Percentiles rank a stretch among this genome's conserved stretches.
These are phyloP conservation scores for Puma concolor DNA, from an alignment of 2,113 vertebrate species.

Conservation along the genomic window DNA sequence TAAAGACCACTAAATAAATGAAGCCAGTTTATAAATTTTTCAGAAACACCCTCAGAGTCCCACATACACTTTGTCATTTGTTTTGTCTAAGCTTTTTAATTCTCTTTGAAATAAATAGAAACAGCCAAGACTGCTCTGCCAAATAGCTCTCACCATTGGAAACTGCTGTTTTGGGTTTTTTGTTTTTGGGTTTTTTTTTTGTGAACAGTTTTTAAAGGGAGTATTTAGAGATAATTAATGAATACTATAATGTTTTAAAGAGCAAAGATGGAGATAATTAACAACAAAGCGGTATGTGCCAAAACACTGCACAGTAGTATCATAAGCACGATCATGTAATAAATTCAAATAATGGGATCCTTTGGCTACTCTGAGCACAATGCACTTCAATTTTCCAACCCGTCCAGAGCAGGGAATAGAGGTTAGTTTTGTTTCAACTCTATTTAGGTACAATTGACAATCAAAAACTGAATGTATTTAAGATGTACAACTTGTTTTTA, in stretches of 20 bases:
- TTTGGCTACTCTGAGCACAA: neutral
- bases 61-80: constrained; percentile 4
- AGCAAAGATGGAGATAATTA: neutral
- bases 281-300: neutral
- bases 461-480: neutral
- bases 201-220: neutral
- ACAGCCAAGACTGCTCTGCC: neutral
- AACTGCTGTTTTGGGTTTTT: neutral
- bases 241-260: neutral
- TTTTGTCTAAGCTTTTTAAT: constrained; percentile 22
- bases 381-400: neutral
- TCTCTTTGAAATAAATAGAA: constrained; percentile 41
- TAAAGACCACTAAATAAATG: constrained; percentile 7
- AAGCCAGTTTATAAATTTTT: constrained; percentile 27
- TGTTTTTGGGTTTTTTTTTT: too few species aligned
- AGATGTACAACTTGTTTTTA: neutral
- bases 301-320: neutral
- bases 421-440: neutral
- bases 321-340: neutral
- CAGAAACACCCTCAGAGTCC: neutral
- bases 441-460: neutral
- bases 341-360: neutral
- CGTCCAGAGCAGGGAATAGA: neutral
- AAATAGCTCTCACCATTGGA: neutral
- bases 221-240: neutral